A percentile compares a stretch with the other conserved stretches of the same genome.
Conservation (phyloP, 2,888 invertebrate species). For the Oligia latruncula region DNA sequence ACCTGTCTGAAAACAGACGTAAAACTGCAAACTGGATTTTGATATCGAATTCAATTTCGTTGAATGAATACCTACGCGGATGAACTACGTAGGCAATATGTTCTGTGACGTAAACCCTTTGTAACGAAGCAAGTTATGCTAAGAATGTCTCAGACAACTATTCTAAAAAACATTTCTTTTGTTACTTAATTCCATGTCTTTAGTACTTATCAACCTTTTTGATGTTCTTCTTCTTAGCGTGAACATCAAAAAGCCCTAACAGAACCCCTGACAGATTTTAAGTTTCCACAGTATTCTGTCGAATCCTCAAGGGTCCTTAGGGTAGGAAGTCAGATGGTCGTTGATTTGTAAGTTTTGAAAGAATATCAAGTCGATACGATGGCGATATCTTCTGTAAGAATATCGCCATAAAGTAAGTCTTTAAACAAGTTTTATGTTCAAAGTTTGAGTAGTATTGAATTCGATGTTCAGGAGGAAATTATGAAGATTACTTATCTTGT, state of each 20-base stretch:
- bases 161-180: neutral
- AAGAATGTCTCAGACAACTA: neutral
- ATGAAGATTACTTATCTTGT: neutral
- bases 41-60: conserved; percentile 6
- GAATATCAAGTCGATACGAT: no score
- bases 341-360: neutral
- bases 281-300: neutral
- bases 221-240: neutral
- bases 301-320: neutral
- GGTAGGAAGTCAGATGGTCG: neutral
- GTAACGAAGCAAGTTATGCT: neutral
- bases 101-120: neutral
- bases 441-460: conserved; percentile 36
- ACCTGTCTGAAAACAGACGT: conserved; percentile 15
- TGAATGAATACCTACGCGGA: no score
- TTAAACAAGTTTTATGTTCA: conserved; percentile 30
- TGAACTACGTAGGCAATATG: neutral
- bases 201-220: neutral
- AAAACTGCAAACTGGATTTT: neutral
- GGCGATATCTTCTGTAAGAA: no score
- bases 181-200: neutral
- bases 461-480: conserved; percentile 18
- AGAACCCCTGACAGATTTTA: neutral
- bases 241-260: no score
- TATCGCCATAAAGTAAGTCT: conserved; percentile 3